Evolutionary conservation across 1,140 invertebrate genomes (phyloP).

Genomic region (Drosophila funebris): DNA sequence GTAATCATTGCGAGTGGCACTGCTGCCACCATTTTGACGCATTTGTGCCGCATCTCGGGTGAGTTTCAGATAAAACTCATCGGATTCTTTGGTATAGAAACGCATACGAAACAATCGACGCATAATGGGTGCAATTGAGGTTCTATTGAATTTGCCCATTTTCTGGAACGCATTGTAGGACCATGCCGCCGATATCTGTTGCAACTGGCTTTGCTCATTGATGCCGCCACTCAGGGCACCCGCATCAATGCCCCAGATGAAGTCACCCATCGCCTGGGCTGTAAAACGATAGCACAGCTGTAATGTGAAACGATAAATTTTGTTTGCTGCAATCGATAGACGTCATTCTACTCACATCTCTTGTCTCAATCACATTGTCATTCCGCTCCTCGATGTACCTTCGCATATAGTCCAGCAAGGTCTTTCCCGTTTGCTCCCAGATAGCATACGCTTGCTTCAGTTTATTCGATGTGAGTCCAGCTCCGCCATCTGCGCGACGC

Average conservation of each 20-base stretch:
- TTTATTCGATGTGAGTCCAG: constrained; percentile 84
- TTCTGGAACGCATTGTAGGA: constrained; percentile 38
- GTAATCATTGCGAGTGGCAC: constrained; percentile 68
- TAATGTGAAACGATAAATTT: neutral
- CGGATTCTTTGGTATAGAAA: constrained; percentile 39
- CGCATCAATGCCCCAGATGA: constrained; percentile 84
- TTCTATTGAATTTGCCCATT: constrained; percentile 42
- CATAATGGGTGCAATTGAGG: constrained; percentile 49
- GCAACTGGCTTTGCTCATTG: constrained; percentile 39
- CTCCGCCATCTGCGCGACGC: constrained; percentile 84
- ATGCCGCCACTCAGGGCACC: constrained; percentile 56
- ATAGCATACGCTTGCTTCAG: constrained; percentile 63
- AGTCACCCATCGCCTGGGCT: constrained; percentile 83
- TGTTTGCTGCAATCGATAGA: no score
- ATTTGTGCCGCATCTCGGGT: constrained; percentile 67
- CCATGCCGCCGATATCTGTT: constrained; percentile 47
- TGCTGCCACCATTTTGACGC: constrained; percentile 45
- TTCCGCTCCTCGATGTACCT: constrained; percentile 9
- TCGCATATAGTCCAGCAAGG: constrained; percentile 47
- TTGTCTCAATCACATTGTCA: constrained; percentile 55
- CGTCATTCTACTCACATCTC: constrained; percentile 59
- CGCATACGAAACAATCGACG: constrained; percentile 47
- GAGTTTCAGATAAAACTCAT: constrained; percentile 69
- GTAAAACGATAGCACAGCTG: constrained; percentile 81
- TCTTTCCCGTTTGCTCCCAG: constrained; percentile 56